Evolutionary conservation across 2,113 vertebrate genomes (phyloP).

Genomic region (Eulemur rufifrons): DNA sequence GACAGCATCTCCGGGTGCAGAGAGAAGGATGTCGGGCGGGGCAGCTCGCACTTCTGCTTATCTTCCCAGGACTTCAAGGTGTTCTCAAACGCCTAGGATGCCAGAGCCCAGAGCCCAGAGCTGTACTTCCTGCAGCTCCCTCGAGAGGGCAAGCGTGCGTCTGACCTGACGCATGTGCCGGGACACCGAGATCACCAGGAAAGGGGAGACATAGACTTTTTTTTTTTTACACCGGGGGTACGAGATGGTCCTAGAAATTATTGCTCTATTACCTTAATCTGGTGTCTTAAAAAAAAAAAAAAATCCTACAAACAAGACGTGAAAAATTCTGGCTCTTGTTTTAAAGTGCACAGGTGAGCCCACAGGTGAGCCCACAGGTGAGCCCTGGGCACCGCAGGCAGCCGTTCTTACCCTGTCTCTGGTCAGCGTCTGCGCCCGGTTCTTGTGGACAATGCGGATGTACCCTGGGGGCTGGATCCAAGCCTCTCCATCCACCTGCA

Average conservation of each 20-base stretch:
- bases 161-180: no score
- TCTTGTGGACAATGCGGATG: constrained; percentile 97
- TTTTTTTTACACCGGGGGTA: no score
- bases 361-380: background rate
- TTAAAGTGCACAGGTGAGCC: background rate
- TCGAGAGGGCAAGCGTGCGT: background rate
- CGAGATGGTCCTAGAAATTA: background rate
- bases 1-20: constrained; percentile 93
- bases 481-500: constrained; percentile 99
- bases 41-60: constrained; percentile 96
- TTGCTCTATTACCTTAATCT: background rate
- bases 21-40: constrained; percentile 86
- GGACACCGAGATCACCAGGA: accelerated
- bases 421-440: constrained; percentile 96
- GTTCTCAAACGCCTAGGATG: constrained; percentile 93
- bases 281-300: background rate
- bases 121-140: accelerated
- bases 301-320: background rate
- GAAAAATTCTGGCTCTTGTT: background rate
- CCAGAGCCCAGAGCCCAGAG: background rate
- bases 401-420: constrained; percentile 91
- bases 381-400: accelerated
- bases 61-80: constrained; percentile 99
- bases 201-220: accelerated
- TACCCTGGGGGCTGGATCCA: constrained; percentile 98